These are phyloP conservation scores for Amphipyra tragopoginis DNA, from an alignment of 2,888 invertebrate genomes.

Conservation along the genomic window DNA sequence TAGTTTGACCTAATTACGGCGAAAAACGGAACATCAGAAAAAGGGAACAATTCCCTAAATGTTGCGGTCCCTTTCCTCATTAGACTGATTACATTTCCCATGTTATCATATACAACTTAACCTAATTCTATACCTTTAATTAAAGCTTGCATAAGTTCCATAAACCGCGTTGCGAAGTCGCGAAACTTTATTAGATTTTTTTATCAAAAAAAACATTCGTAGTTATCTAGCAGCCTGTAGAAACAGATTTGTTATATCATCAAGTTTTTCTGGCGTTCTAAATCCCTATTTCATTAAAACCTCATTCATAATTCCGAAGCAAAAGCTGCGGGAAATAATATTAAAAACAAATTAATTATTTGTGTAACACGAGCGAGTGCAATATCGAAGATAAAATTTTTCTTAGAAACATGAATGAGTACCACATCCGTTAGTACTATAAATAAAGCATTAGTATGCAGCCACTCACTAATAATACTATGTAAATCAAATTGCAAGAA, in stretches of 20 bases:
- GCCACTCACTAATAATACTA: slow-evolving; percentile 32
- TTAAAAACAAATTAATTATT: slow-evolving; percentile 29
- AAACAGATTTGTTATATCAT: slow-evolving; percentile 19
- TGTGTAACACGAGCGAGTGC: slow-evolving; percentile 38
- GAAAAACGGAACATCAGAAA: background rate
- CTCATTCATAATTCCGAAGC: background rate
- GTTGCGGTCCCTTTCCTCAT: too few relatives aligned
- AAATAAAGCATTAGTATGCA: slow-evolving; percentile 39
- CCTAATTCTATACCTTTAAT: background rate
- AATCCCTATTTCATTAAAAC: slow-evolving; percentile 20
- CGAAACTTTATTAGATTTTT: too few relatives aligned
- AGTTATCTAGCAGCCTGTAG: background rate
- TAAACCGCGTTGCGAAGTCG: background rate
- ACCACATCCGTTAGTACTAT: slow-evolving; percentile 51
- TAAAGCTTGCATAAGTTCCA: background rate
- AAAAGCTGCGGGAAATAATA: slow-evolving; percentile 29
- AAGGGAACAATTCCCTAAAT: background rate
- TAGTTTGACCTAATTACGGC: background rate
- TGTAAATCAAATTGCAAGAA: slow-evolving; percentile 26
- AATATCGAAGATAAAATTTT: slow-evolving; percentile 45
- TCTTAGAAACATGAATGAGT: slow-evolving; percentile 51
- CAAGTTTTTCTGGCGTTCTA: slow-evolving; percentile 13
- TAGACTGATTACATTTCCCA: background rate
- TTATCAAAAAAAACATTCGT: too few relatives aligned
- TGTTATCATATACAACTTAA: background rate